A percentile compares a stretch with the other conserved stretches of the same genome.
Evolutionary conservation across 2,113 vertebrate species (phyloP).

Genomic region (Leptobrachium leishanense): DNA sequence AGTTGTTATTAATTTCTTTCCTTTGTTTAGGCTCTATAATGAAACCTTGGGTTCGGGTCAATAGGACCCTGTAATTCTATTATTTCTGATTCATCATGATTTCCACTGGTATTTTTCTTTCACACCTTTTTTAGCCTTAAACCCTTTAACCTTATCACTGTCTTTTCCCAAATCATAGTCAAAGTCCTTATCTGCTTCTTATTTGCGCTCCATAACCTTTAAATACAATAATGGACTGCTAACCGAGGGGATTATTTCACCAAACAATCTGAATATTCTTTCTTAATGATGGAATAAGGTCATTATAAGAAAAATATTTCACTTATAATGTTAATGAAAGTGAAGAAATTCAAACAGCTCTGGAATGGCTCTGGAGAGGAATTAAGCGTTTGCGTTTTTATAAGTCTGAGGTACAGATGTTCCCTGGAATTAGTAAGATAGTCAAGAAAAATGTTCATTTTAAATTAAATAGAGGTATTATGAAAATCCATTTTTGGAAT

Average conservation of each 20-base stretch:
- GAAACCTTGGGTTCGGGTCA: no score
- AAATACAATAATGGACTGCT: neutral
- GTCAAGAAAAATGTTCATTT: slow-evolving; percentile 10
- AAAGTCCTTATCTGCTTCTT: no score
- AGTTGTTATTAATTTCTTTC: no score
- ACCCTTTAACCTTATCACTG: no score
- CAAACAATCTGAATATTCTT: slow-evolving; percentile 7
- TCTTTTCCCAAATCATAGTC: no score
- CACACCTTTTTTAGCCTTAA: no score
- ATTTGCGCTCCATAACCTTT: neutral
- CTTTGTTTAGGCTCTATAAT: no score
- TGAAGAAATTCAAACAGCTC: slow-evolving; percentile 32
- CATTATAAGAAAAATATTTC: slow-evolving; percentile 3
- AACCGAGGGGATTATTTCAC: neutral
- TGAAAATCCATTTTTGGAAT: neutral
- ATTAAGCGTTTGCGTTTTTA: slow-evolving; percentile 20
- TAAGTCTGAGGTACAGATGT: slow-evolving; percentile 26
- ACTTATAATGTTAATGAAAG: slow-evolving; percentile 30
- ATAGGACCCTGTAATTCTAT: no score
- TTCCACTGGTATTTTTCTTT: no score
- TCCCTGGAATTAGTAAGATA: slow-evolving; percentile 25
- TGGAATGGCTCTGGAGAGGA: slow-evolving; percentile 21
- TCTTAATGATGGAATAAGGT: neutral
- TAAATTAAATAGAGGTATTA: neutral
- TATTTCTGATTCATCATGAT: no score